Base-by-base conservation (phyloP, 2,888 invertebrate species). In the Drosophila hawaiiensis region DNA sequence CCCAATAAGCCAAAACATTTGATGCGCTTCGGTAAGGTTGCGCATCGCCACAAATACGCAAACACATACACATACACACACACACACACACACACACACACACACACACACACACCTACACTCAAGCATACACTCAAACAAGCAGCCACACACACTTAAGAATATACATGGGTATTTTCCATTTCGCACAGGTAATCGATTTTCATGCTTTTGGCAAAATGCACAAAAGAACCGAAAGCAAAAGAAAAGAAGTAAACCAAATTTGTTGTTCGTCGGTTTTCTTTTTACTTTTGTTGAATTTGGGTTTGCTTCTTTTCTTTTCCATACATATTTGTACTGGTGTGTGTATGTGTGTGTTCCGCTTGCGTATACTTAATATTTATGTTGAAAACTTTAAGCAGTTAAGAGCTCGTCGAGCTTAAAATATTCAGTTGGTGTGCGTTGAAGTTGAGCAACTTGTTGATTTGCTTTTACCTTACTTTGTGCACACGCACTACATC, bases 161-260 rank as follows among this genome's bases (percentile, higher is more conserved):
- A 39, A 55, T 47, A 43, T 56, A 64, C 60, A 64, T 61, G 71
- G 53, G 66, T 78, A 73, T 84, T 82, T 81, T 86, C 87, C 89
- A 88, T 88, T 90, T 90, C 72, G 77, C 73, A 80, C 82, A 88
- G 87, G 87, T 88, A 88, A 88, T 88, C 87, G 87, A 88, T 90
- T 88, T 90, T 78, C 82, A 86, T 88, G 89, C 87, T 88, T 90
- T 86, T 85, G 87, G 87, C 90, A 54, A 89, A 86, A 90, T 79
- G 83, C 80, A 77, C 78, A 88, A 89, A 89, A 89, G 63, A 68
- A 52, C 54, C 60, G 25, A 69, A 52, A 33, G 49, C 41, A 41
- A 41, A 53, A 55, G 49, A 43, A 41, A 53, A 55, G 60, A 72
- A 64, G 59, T 50, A 77, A 85, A 79, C 49, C 78, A 86, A 89